Conservation (phyloP, 2,113 vertebrate genomes). For the Lepus timidus region DNA sequence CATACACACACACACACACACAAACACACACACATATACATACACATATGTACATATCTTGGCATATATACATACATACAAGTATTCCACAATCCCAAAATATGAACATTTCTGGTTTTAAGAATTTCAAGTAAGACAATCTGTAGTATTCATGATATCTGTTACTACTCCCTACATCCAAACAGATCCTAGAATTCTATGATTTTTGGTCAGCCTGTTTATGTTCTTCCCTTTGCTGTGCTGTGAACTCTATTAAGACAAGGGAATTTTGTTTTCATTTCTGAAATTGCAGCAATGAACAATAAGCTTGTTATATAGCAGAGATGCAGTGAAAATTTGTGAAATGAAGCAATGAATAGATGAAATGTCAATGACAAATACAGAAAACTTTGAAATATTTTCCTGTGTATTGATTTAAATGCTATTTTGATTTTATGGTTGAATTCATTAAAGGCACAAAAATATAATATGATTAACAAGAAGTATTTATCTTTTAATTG, state of each 20-base stretch:
- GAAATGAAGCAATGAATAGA: not conserved
- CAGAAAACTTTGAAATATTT: not conserved
- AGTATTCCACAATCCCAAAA: no score
- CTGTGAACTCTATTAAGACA: not conserved
- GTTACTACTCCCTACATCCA: not conserved
- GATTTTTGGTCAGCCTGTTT: not conserved
- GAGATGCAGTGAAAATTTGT: not conserved
- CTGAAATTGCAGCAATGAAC: not conserved
- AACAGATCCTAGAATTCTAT: not conserved
- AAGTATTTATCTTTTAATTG: conserved; percentile 8
- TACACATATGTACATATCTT: no score
- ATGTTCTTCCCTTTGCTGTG: not conserved
- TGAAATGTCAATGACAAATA: not conserved
- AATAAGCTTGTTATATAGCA: not conserved
- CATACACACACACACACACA: no score
- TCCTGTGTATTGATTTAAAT: not conserved
- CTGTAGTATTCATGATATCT: not conserved
- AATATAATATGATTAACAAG: not conserved
- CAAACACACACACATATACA: no score
- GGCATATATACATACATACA: no score
- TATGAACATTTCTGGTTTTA: no score
- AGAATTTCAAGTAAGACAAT: no score
- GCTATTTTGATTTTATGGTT: not conserved
- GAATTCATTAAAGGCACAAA: conserved; percentile 36
- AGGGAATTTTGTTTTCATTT: not conserved